Base-by-base conservation (phyloP, 2,113 vertebrate genomes). In the Poeciliopsis prolifica region DNA sequence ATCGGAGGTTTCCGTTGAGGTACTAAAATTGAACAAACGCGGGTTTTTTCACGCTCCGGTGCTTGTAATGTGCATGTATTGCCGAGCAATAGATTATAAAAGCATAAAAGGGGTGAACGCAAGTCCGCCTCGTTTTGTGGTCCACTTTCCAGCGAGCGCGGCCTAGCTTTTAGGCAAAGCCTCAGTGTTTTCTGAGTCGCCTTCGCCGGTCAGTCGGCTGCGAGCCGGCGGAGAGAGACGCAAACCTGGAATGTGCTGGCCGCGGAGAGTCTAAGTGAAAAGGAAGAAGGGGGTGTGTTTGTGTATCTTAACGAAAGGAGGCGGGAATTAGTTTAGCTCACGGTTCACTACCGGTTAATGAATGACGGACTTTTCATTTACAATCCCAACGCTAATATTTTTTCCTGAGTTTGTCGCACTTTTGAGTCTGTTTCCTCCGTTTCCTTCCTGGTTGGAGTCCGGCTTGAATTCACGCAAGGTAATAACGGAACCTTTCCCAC, bases 211-310 rank as follows among this genome's bases (percentile, higher is more conserved):
- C 14, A 70, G 69, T 80, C 5, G 17, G 44, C 63, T 48, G 4
- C 29, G 12, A 26, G 35, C 12, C 10, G 22, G 5, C 51, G 22
- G 48, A 78, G 89, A 37, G 12, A 24, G 11, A 15, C 64, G 7
- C 10, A 13, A 65, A 19, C 8, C 31, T 22, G 64, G 65, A 51
- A 80, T 42, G 65, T 62, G 68, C 61, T 73, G 33, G 75, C 69
- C 84, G 64, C 72, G 37, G 70, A 72, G 79, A 61, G 78, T 82
- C 79, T 60, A 70, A 86, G 84, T 81, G 81, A 86, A 88, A 77
- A 42, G 70, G 89, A 63, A 93, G 89, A 63, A 93, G 89, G 92
- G 94, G 92, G 93, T 93, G 94, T 95, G 93, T 94, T 93, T 93
- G 87, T 93, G 90, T 87, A 64, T 92, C 75, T 90, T 84, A 92